phyloP scores from a whole-genome alignment of 2,113 vertebrate genomes.

The Neofelis nebulosa region DNA sequence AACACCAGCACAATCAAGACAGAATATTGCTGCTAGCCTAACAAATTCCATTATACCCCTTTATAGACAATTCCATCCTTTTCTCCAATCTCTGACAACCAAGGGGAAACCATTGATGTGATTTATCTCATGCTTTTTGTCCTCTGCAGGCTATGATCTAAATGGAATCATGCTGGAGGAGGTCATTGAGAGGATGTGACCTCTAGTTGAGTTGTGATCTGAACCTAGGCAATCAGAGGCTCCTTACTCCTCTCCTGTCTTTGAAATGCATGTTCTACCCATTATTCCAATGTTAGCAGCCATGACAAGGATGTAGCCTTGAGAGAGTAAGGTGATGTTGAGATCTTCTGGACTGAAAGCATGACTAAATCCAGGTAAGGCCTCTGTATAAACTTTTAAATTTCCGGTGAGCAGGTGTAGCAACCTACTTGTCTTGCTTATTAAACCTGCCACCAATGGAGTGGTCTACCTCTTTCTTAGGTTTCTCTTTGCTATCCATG shows the following conservation, averaged over 20 bases:
- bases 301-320: neutral
- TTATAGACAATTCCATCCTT: neutral
- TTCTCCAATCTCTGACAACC: neutral
- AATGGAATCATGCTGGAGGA: neutral
- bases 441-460: neutral
- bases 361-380: neutral
- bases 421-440: neutral
- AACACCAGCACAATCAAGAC: neutral
- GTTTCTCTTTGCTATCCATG: neutral
- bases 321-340: neutral
- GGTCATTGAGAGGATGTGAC: neutral
- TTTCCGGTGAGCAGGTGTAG: neutral
- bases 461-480: neutral
- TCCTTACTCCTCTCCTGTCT: neutral
- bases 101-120: neutral
- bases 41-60: neutral
- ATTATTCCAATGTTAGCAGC: neutral
- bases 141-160: neutral
- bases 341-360: neutral
- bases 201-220: neutral
- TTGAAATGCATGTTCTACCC: neutral
- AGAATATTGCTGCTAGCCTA: neutral
- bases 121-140: neutral
- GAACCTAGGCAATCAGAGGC: neutral
- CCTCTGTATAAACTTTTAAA: neutral